These are phyloP conservation scores for Melanogrammus aeglefinus DNA, from an alignment of 2,797 vertebrate genomes.

Conservation along the genomic window DNA sequence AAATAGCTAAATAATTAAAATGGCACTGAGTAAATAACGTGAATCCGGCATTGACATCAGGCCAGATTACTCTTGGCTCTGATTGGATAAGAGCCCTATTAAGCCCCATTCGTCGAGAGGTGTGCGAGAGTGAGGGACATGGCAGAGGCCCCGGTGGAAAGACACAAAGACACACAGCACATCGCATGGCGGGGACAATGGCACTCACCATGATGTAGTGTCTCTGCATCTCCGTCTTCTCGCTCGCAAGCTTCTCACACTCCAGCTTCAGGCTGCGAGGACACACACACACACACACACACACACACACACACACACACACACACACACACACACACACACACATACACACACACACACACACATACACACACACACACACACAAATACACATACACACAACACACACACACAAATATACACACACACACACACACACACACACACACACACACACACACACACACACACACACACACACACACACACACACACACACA, in stretches of 20 bases:
- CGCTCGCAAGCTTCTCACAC: constrained; percentile 95
- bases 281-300: constrained; percentile 32
- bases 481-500: too few relatives aligned
- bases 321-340: neutral
- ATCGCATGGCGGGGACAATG: neutral
- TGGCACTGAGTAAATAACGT: constrained; percentile 19
- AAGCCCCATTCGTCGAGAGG: constrained; percentile 18
- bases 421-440: too few relatives aligned
- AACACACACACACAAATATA: too few relatives aligned
- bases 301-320: neutral
- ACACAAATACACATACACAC: too few relatives aligned
- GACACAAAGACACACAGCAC: neutral
- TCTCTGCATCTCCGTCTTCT: constrained; percentile 98
- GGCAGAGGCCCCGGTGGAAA: constrained; percentile 2
- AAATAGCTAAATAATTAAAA: constrained; percentile 12
- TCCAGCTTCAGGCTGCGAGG: constrained; percentile 91
- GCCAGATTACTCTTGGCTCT: neutral
- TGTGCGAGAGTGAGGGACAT: constrained; percentile 15
- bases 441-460: too few relatives aligned
- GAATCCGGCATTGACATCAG: constrained; percentile 14
- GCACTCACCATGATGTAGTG: constrained; percentile 94
- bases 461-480: too few relatives aligned
- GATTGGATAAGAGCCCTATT: constrained; percentile 22
- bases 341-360: too few relatives aligned
- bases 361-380: too few relatives aligned